Evolutionary conservation across 2,888 invertebrate genomes (phyloP).

Genomic region (Melanostoma mellinum): DNA sequence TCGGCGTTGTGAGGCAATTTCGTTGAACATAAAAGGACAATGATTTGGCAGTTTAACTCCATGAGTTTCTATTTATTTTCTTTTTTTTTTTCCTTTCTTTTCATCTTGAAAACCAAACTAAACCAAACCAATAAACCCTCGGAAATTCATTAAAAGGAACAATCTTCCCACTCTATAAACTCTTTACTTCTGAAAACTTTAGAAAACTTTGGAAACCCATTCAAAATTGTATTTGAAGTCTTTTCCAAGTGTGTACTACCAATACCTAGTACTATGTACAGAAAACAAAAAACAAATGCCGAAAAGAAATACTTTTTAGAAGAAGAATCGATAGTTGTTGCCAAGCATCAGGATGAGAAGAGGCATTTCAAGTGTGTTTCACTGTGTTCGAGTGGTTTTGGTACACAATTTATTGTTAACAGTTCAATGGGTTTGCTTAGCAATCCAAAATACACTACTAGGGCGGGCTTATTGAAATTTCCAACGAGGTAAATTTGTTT

Average conservation of each 20-base stretch:
- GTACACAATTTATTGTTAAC: conserved; percentile 60
- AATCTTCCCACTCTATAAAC: neutral
- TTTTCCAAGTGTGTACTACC: conserved; percentile 28
- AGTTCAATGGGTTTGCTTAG: conserved; percentile 61
- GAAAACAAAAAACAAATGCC: conserved; percentile 41
- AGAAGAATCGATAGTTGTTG: conserved; percentile 42
- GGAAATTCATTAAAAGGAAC: conserved; percentile 24
- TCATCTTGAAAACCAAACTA: neutral
- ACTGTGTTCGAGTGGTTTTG: conserved; percentile 48
- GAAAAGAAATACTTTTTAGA: conserved; percentile 12
- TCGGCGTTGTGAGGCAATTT: too few species aligned
- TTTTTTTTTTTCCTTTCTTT: too few species aligned
- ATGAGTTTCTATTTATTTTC: too few species aligned
- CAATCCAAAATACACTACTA: conserved; percentile 43
- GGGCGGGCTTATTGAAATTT: conserved; percentile 39
- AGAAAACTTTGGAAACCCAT: conserved; percentile 33
- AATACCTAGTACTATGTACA: conserved; percentile 5
- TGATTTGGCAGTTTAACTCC: too few species aligned
- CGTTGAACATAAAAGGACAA: too few species aligned
- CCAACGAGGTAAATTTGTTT: conserved; percentile 40
- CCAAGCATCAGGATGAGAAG: conserved; percentile 11
- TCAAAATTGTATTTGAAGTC: conserved; percentile 41
- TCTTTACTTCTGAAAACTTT: conserved; percentile 16
- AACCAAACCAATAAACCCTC: conserved; percentile 16
- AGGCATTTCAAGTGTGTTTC: conserved; percentile 37